Percentiles rank a stretch among this genome's conserved stretches.
These are phyloP conservation scores for Drosophila dives DNA, from an alignment of 2,888 invertebrate genomes.

Conservation along the genomic window DNA sequence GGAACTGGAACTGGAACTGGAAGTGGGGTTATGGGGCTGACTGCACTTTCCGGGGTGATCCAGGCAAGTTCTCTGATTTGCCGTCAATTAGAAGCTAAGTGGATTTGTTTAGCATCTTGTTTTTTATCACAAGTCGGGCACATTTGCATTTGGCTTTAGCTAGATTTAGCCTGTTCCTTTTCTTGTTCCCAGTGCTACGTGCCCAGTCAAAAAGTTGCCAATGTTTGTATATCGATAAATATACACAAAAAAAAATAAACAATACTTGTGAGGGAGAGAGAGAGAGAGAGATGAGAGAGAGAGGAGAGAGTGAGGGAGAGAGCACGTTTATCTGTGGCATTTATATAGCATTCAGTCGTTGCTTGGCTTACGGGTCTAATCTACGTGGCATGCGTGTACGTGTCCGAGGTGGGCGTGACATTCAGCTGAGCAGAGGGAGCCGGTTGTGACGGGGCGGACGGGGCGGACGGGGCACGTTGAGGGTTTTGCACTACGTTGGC, in stretches of 20 bases:
- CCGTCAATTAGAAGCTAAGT: slow-evolving; percentile 78
- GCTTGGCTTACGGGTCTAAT: slow-evolving; percentile 59
- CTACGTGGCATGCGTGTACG: slow-evolving; percentile 67
- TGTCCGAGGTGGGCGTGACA: slow-evolving; percentile 38
- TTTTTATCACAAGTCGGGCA: background rate
- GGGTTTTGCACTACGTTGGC: slow-evolving; percentile 57
- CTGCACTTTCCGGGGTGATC: background rate
- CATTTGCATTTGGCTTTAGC: slow-evolving; percentile 24
- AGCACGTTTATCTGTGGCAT: slow-evolving; percentile 30
- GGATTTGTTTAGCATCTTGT: slow-evolving; percentile 62
- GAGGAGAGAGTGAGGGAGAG: background rate
- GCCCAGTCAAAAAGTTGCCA: slow-evolving; percentile 70
- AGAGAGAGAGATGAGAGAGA: background rate
- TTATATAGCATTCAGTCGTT: slow-evolving; percentile 32
- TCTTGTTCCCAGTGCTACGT: slow-evolving; percentile 54
- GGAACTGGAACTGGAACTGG: background rate
- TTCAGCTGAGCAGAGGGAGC: background rate
- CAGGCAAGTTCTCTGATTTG: slow-evolving; percentile 62
- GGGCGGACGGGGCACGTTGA: background rate
- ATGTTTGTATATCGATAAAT: slow-evolving; percentile 78
- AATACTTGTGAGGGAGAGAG: slow-evolving; percentile 2
- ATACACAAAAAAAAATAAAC: slow-evolving; percentile 32
- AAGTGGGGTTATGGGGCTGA: background rate
- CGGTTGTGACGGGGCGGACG: background rate
- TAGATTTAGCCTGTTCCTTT: background rate